Conservation (phyloP, 2,797 vertebrate genomes). For the Trachurus trachurus region DNA sequence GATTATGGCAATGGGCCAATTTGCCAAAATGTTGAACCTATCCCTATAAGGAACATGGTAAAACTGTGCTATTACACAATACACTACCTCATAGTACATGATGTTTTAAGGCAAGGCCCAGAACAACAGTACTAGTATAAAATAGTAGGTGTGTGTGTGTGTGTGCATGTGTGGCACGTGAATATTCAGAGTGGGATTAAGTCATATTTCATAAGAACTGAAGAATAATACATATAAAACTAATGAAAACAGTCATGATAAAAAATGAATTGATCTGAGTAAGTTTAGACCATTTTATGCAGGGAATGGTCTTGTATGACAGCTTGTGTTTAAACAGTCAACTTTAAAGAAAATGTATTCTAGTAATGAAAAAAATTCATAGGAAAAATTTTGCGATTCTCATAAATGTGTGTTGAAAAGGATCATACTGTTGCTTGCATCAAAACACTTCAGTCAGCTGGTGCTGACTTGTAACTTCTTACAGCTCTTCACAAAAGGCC, state of each 20-base stretch:
- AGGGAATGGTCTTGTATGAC: background rate
- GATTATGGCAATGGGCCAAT: no score
- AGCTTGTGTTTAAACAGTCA: constrained; percentile 4
- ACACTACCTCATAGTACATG: constrained; percentile 1
- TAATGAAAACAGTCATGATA: background rate
- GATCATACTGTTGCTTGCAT: background rate
- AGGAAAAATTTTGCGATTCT: background rate
- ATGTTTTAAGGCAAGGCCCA: constrained; percentile 43
- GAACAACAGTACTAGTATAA: constrained; percentile 1
- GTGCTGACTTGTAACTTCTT: background rate
- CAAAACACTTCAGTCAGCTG: background rate
- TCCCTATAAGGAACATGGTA: background rate
- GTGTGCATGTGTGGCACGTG: background rate
- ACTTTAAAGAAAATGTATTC: background rate
- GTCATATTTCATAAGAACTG: constrained; percentile 5
- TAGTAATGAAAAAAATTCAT: background rate
- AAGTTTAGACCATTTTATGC: background rate
- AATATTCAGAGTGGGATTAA: constrained; percentile 6
- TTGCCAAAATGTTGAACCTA: no score
- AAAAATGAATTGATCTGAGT: background rate
- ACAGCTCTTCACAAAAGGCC: constrained; percentile 7
- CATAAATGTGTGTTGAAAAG: background rate
- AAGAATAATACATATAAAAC: background rate
- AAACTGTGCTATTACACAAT: constrained; percentile 11
- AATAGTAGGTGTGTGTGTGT: background rate